Base-by-base conservation (phyloP, 2,888 invertebrate genomes). In the Eristalinus sepulchralis region DNA sequence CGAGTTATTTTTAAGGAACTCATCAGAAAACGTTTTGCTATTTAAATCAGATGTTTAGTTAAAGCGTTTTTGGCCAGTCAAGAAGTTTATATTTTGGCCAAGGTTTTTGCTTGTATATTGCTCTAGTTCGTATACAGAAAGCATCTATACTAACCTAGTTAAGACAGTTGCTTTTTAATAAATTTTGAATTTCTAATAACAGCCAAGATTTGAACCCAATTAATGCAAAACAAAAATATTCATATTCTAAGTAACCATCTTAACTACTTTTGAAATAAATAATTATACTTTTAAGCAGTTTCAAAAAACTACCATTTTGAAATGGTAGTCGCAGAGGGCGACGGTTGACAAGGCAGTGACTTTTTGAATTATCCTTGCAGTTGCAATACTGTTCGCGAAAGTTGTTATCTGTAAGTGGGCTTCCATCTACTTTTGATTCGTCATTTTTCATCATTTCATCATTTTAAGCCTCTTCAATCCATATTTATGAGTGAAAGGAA, bases 1-100 rank as follows among this genome's bases (percentile, higher is more conserved):
- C 36, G 84, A 84, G 84, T 81, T n/a, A n/a, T n/a, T n/a, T 71
- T 66, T 6, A 47, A 17, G 1, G 3, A 8, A 47, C 47, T 47
- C 47, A 47, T 47, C 17, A n/a, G 8, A 5, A 17, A 17, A 27
- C 5, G 5, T 27, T 3, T 27, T 27, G 27, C 57, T 57, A 24
- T 11, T 24, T 57, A 57, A 57, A 24, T 13, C 24, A 57, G 24
- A 57, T 24, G 9, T 24, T 57, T 11, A 57, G 4, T 53, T 53
- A 53, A 53, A 13, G 57, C 20, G 6, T 6, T 47, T 47, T 47
- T 6, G 8, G 47, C 6, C 47, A 17, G 8, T 17, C 8, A 47
- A 47, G 47, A 17, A 6, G 17, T 47, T 17, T 47, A 47, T 6
- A 8, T 17, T 47, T 6, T 17, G 47, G 47, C 47, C 47, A 17